Conservation (phyloP, 2,888 invertebrate species). For the Sussaba pulchella region DNA sequence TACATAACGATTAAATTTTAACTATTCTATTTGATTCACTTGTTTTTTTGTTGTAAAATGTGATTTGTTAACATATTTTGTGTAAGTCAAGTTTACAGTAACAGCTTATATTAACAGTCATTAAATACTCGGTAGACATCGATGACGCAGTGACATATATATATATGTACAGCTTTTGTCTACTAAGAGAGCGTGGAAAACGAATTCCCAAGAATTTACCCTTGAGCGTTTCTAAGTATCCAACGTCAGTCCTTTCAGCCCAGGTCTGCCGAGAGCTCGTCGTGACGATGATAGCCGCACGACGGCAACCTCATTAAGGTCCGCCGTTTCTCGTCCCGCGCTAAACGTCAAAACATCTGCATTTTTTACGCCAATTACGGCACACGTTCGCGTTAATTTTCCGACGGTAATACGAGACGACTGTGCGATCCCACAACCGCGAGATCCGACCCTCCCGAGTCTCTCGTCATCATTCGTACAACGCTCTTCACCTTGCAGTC, state of each 20-base stretch:
- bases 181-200: not conserved
- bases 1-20: no score
- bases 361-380: slow-evolving; percentile 66
- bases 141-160: no score
- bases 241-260: slow-evolving; percentile 24
- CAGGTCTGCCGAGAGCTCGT: slow-evolving; percentile 23
- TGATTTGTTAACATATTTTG: no score
- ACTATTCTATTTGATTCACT: no score
- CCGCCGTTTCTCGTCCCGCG: slow-evolving; percentile 45
- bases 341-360: slow-evolving; percentile 62
- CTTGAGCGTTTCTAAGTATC: slow-evolving; percentile 34
- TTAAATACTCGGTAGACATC: no score
- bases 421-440: slow-evolving; percentile 14
- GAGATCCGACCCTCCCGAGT: slow-evolving; percentile 14
- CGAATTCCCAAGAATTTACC: slow-evolving; percentile 15
- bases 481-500: slow-evolving; percentile 33
- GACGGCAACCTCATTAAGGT: slow-evolving; percentile 59
- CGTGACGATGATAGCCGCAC: slow-evolving; percentile 31
- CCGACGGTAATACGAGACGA: slow-evolving; percentile 59
- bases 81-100: no score
- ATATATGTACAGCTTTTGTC: not conserved
- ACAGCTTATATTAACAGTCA: no score
- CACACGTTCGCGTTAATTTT: slow-evolving; percentile 62
- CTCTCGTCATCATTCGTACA: slow-evolving; percentile 7
- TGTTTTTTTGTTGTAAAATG: no score